Base-by-base conservation (phyloP, 30 jellyfish, hydroid and myxozoan species). In the Aurelia coerulea region DNA sequence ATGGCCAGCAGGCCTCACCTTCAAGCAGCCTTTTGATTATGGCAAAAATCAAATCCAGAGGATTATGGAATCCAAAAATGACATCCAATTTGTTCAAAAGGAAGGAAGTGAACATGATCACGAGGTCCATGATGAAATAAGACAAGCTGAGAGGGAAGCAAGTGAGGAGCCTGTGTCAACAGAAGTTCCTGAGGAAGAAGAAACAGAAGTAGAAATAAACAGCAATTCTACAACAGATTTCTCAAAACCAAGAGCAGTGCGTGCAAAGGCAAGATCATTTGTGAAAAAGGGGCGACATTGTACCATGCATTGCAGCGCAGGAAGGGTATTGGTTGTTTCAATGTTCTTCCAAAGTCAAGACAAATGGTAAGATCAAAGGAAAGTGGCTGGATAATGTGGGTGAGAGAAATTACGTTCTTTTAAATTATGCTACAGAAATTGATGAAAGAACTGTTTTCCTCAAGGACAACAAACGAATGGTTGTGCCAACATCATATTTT, bases 301-400 rank as follows among this genome's bases (percentile, higher is more conserved):
- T 23, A 23, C 29, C 29, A 23, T 23, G 29, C 29, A 23, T 23
- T 23, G 29, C 29, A 23, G 29, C 29, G n/a, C 33, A 37, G 4
- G 65, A 34, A 16, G 29, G 64, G 6, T 70, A 70, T 46, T 70
- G 81, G 81, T 29, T 70, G 19, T 70, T 70, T 32, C 62, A 46
- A 31, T 70, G 81, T 62, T 17, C 34, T 2, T 70, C 65, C 10
- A 70, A 70, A 70, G 81, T 46, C 29, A 70, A 70, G 42, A 70
- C 81, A 10, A 29, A 70, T 34, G 68, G 68, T 17, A 70, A 70
- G 29, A 70, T 70, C 5, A 70, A 70, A 62, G 81, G 81, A 39
- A 70, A 39, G 39, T 70, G 81, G 81, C 16, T 70, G 19, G 81
- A 70, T 70, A 10, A 65, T 33, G 65, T 23, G 29, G 29, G 29